Evolutionary conservation across 2,888 invertebrate genomes (phyloP).

Genomic region (Pogonocherus hispidulus): DNA sequence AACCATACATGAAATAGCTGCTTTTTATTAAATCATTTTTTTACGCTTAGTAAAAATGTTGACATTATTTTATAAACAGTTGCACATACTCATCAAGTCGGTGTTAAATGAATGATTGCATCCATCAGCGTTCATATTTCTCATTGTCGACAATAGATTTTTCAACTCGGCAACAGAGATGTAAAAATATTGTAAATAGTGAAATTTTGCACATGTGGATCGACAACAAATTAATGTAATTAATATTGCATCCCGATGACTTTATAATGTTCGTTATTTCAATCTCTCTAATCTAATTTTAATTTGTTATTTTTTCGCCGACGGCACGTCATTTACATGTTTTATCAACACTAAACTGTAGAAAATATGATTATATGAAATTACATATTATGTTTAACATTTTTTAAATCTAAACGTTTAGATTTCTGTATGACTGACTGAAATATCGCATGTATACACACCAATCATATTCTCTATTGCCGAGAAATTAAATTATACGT

Average conservation of each 20-base stretch:
- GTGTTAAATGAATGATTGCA: constrained; percentile 15
- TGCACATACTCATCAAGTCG: constrained; percentile 26
- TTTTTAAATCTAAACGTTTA: neutral
- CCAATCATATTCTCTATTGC: too few species aligned
- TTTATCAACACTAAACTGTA: constrained; percentile 2
- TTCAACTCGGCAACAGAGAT: constrained; percentile 12
- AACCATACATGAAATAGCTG: too few species aligned
- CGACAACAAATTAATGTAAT: constrained; percentile 6
- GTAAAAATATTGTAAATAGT: constrained; percentile 20
- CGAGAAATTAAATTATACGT: too few species aligned
- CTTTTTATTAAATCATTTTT: too few species aligned
- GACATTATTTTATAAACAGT: constrained; percentile 22
- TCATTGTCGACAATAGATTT: constrained; percentile 24
- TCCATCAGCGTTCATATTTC: constrained; percentile 18
- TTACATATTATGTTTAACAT: neutral
- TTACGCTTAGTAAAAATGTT: constrained; percentile 15
- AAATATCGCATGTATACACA: too few species aligned
- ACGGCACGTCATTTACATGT: neutral
- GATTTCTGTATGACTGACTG: too few species aligned
- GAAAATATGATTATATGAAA: neutral
- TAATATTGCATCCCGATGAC: neutral
- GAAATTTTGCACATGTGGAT: constrained; percentile 21
- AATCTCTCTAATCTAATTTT: constrained; percentile 2
- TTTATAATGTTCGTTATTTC: neutral
- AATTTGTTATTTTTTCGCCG: constrained; percentile 6